Evolutionary conservation across 2,113 vertebrate genomes (phyloP).

Genomic region (Pandion haliaetus): DNA sequence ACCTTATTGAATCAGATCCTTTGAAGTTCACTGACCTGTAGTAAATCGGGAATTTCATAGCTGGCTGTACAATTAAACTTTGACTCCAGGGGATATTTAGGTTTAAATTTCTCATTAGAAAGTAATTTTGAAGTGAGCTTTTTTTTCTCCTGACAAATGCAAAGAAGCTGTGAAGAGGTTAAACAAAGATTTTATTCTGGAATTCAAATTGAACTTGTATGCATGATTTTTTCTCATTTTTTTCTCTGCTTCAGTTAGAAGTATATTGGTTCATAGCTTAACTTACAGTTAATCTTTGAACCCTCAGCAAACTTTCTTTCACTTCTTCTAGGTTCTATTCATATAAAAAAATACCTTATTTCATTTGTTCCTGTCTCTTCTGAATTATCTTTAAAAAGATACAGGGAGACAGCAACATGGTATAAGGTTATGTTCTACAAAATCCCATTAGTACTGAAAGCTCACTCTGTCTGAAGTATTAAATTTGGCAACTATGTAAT

Average conservation of each 20-base stretch:
- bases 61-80: constrained; percentile 10
- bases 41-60: constrained; percentile 4
- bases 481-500: neutral
- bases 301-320: neutral
- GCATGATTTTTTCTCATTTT: neutral
- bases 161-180: neutral
- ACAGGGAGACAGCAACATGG: neutral
- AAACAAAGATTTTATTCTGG: neutral
- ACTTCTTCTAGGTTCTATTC: neutral
- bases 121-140: neutral
- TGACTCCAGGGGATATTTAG: neutral
- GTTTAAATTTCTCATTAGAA: constrained; percentile 20
- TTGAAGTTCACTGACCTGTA: constrained; percentile 8
- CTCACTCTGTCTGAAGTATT: neutral
- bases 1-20: neutral
- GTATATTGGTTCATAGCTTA: neutral
- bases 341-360: neutral
- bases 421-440: neutral
- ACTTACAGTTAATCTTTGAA: neutral
- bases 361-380: neutral
- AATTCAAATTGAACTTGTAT: neutral
- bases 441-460: neutral
- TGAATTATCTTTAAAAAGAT: neutral
- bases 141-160: neutral
- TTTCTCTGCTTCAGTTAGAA: neutral